A percentile compares a stretch with the other conserved stretches of the same genome.
phyloP scores from a whole-genome alignment of 2,797 vertebrate genomes.

The Sebastes wilsoni region DNA sequence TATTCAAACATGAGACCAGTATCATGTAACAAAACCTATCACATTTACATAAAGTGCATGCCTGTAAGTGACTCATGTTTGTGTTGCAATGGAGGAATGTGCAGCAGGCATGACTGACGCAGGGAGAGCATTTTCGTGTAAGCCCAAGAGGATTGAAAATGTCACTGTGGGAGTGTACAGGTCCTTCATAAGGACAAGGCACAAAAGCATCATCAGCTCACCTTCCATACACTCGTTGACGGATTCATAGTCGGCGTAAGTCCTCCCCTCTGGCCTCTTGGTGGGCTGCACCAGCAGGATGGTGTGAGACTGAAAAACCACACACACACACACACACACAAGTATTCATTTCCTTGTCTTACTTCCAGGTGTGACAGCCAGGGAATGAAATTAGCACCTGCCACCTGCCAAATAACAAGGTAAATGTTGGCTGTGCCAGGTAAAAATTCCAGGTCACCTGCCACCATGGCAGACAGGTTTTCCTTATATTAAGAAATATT shows the following conservation, averaged over 20 bases:
- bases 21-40: too few species aligned
- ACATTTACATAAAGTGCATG: background rate
- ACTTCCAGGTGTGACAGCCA: background rate
- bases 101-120: too few species aligned
- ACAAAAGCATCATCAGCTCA: slow-evolving; percentile 51
- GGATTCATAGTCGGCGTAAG: slow-evolving; percentile 97
- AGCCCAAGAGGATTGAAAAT: background rate
- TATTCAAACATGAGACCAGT: background rate
- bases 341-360: background rate
- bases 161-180: background rate
- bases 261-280: slow-evolving; percentile 97
- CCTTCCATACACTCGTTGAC: slow-evolving; percentile 99
- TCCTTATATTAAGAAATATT: too few species aligned
- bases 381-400: too few species aligned
- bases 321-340: background rate
- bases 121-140: background rate
- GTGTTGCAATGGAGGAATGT: background rate
- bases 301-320: slow-evolving; percentile 90
- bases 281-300: slow-evolving; percentile 98
- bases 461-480: too few species aligned
- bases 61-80: background rate
- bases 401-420: rapidly evolving
- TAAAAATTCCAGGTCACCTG: too few species aligned
- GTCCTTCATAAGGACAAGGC: background rate
- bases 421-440: too few species aligned